Conservation (phyloP, 2,113 vertebrate genomes). For the Agapornis roseicollis region DNA sequence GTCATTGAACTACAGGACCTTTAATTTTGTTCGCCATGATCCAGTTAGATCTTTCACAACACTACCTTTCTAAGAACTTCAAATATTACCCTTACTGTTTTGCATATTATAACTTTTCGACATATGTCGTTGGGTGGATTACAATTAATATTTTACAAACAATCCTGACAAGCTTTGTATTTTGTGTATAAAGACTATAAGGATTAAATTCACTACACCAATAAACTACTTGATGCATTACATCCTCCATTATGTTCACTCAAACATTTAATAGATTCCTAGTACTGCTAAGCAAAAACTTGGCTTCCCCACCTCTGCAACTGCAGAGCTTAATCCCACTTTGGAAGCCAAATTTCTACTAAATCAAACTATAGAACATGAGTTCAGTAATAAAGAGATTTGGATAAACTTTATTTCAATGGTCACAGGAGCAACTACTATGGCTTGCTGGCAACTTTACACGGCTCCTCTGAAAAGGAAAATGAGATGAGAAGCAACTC, state of each 20-base stretch:
- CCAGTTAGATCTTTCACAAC: not conserved
- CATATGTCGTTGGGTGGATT: not conserved
- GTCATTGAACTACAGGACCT: not conserved
- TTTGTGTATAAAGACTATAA: not conserved
- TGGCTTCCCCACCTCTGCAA: not conserved
- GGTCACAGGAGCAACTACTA: not conserved
- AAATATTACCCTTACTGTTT: not conserved
- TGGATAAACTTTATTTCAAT: not conserved
- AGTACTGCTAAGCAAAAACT: not conserved
- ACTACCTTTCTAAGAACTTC: not conserved
- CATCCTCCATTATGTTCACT: not conserved
- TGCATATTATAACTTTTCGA: not conserved
- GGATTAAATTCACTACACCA: not conserved
- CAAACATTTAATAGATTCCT: not conserved
- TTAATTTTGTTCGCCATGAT: not conserved
- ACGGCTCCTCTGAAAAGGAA: not conserved
- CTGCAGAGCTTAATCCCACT: not conserved
- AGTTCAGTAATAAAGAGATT: not conserved
- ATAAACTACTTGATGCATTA: not conserved
- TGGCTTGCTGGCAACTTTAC: not conserved
- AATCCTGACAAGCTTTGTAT: not conserved
- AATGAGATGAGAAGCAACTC: not conserved
- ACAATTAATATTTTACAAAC: not conserved
- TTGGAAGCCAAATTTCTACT: not conserved
- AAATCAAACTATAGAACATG: not conserved